A percentile compares a stretch with the other conserved stretches of the same genome.
Evolutionary conservation across 2,888 invertebrate genomes (phyloP).

Genomic region (Hemaris fuciformis): DNA sequence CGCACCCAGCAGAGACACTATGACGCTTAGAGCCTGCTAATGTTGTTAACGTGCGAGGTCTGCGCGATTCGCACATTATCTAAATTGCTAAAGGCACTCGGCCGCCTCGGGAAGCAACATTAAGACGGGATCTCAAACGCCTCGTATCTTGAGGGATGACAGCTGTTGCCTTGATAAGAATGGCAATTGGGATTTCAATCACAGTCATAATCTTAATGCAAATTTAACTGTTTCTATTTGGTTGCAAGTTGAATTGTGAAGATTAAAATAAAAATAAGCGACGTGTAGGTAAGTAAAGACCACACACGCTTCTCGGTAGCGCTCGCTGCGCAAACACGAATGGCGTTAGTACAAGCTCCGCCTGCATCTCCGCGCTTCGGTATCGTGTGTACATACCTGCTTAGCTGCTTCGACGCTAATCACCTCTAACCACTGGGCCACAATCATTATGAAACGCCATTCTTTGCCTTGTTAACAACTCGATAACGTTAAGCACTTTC

Average conservation of each 20-base stretch:
- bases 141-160: constrained; percentile 40
- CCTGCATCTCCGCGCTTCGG: constrained; percentile 49
- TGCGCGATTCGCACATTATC: constrained; percentile 55
- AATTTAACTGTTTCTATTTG: background rate
- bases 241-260: background rate
- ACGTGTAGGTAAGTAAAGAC: constrained; percentile 47
- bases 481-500: constrained; percentile 62
- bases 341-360: constrained; percentile 53
- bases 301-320: constrained; percentile 65
- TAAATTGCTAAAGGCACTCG: constrained; percentile 73
- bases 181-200: background rate
- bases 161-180: constrained; percentile 14
- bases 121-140: constrained; percentile 46
- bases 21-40: constrained; percentile 53
- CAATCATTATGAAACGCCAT: constrained; percentile 70
- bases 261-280: constrained; percentile 25
- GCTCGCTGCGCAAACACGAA: constrained; percentile 65
- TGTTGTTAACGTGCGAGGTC: constrained; percentile 49
- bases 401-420: constrained; percentile 67
- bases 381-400: constrained; percentile 56
- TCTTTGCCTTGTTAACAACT: constrained; percentile 67
- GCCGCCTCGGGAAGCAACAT: constrained; percentile 39
- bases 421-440: constrained; percentile 66
- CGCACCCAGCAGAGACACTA: constrained; percentile 38
- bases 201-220: background rate